phyloP scores from a whole-genome alignment of 2,797 vertebrate species.

The Mionectes olivaceus region DNA sequence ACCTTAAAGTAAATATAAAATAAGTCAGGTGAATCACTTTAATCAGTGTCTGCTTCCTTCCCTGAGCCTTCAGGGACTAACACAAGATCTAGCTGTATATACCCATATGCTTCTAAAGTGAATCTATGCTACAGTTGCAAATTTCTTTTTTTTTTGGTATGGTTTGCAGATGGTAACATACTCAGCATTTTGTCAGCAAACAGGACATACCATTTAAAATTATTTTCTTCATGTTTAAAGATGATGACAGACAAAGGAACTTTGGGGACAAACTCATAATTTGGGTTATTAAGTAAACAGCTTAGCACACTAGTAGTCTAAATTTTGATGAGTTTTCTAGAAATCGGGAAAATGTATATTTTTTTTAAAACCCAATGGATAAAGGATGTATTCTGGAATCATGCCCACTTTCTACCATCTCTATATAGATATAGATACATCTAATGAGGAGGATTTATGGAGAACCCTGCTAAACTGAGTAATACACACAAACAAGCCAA shows the following conservation, averaged over 20 bases:
- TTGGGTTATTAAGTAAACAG: neutral
- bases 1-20: neutral
- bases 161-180: neutral
- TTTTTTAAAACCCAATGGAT: neutral
- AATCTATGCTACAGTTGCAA: neutral
- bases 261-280: neutral
- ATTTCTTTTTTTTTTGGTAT: neutral
- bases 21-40: neutral
- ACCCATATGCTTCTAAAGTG: neutral
- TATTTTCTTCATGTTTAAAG: neutral
- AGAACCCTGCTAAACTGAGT: neutral
- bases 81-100: neutral
- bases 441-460: neutral
- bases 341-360: rapidly evolving
- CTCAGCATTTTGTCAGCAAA: neutral
- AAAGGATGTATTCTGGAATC: neutral
- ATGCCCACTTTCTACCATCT: neutral
- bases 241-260: neutral
- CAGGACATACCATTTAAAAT: neutral
- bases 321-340: neutral
- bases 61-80: neutral
- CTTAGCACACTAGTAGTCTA: neutral
- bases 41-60: neutral
- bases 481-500: neutral
- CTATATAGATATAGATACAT: too few relatives aligned